Evolutionary conservation across 2,888 invertebrate genomes (phyloP).

Genomic region (Patella caerulea): DNA sequence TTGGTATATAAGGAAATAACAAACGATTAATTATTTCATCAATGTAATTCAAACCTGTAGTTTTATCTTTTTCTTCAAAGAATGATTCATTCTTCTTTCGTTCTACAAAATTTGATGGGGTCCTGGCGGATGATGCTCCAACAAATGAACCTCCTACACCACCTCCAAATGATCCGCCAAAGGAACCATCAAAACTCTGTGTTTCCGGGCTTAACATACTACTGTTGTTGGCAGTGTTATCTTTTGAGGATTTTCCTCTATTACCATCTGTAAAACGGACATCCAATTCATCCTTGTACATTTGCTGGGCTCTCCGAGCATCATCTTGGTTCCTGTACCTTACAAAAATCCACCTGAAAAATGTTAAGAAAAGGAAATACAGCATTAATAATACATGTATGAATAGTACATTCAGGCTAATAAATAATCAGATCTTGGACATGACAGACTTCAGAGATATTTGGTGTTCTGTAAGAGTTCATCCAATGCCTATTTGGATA

Average conservation of each 20-base stretch:
- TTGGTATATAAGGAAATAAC: no score
- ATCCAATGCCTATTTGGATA: no score
- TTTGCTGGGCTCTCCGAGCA: slow-evolving; percentile 35
- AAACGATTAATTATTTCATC: no score
- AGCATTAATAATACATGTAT: neutral
- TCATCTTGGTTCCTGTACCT: slow-evolving; percentile 30
- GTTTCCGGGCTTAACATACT: neutral
- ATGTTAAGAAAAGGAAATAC: neutral
- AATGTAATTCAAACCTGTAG: no score
- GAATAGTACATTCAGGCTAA: no score
- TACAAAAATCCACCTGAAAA: slow-evolving; percentile 41
- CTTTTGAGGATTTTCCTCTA: neutral
- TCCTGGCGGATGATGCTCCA: neutral
- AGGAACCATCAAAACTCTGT: neutral
- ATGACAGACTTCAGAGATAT: no score
- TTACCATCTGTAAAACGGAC: slow-evolving; percentile 38
- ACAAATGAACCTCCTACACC: neutral
- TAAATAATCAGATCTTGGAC: no score
- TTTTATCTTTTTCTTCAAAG: no score
- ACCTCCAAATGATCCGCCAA: neutral
- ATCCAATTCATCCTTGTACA: slow-evolving; percentile 31
- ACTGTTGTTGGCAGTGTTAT: neutral
- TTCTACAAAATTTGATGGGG: no score
- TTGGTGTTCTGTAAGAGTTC: no score
- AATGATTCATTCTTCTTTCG: no score